Conservation (phyloP, 2,113 vertebrate genomes). For the Aplodontia rufa region DNA sequence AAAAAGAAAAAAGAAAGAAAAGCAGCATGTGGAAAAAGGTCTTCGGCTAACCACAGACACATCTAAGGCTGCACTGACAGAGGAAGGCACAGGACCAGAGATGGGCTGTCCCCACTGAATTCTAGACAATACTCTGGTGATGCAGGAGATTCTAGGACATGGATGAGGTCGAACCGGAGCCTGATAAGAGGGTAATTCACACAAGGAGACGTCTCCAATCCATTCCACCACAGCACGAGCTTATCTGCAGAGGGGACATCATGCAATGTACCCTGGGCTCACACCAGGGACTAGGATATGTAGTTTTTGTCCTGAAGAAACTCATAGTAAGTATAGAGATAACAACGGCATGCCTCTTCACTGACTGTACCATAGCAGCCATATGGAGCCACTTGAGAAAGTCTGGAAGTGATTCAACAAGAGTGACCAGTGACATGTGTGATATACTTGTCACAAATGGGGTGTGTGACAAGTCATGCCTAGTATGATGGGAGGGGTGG, state of each 20-base stretch:
- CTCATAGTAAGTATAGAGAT: neutral
- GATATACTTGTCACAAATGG: neutral
- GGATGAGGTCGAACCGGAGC: neutral
- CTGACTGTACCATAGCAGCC: neutral
- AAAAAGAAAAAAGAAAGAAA: neutral
- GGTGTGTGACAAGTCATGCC: neutral
- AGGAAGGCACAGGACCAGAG: neutral
- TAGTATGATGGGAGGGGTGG: neutral
- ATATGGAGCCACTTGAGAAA: neutral
- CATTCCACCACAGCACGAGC: neutral
- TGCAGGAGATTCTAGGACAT: neutral
- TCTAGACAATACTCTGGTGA: neutral
- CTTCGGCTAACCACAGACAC: neutral
- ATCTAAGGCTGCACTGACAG: neutral
- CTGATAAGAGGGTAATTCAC: neutral
- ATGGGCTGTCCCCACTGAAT: neutral
- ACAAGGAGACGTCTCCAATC: neutral
- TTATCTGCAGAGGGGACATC: neutral
- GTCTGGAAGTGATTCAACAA: neutral
- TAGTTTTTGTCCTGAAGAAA: neutral
- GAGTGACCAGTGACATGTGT: neutral
- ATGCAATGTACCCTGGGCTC: rapidly evolving
- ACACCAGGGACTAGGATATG: neutral
- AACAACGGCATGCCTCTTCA: neutral
- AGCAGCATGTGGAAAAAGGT: neutral